Evolutionary conservation across 2,888 invertebrate genomes (phyloP).

Genomic region (Drosophila quinaria): DNA sequence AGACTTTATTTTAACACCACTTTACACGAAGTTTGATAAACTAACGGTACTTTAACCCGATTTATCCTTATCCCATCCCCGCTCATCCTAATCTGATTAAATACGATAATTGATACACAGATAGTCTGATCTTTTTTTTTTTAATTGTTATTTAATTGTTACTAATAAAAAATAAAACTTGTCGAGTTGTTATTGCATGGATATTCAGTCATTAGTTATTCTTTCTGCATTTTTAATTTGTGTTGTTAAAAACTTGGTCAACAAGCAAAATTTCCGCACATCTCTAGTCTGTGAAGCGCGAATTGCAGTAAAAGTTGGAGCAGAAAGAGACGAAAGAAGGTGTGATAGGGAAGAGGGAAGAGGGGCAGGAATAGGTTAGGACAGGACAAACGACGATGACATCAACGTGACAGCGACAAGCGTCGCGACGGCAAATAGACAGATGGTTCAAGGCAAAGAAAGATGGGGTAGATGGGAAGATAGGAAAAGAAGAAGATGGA

Average conservation of each 20-base stretch:
- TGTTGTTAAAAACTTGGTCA: neutral
- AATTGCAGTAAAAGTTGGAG: conserved; percentile 18
- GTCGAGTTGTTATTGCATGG: neutral
- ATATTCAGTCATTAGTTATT: neutral
- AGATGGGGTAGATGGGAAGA: neutral
- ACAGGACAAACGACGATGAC: conserved; percentile 42
- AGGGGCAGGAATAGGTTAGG: conserved; percentile 3
- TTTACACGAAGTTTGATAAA: neutral
- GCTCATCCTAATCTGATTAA: no score
- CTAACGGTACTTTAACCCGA: neutral
- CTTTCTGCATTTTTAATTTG: neutral
- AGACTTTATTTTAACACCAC: neutral
- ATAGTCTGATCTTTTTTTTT: no score
- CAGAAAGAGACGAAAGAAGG: neutral
- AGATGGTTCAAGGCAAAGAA: conserved; percentile 31
- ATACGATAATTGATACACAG: no score
- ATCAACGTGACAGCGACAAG: conserved; percentile 62
- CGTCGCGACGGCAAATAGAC: conserved; percentile 53
- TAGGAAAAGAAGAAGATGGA: neutral
- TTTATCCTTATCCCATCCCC: no score
- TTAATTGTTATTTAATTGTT: no score
- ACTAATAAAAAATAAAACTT: neutral
- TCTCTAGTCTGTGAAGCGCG: conserved; percentile 7
- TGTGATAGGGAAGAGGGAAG: neutral
- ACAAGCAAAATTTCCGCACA: conserved; percentile 3